Evolutionary conservation across 2,797 vertebrate genomes (phyloP).

Genomic region (Ammospiza maritima): DNA sequence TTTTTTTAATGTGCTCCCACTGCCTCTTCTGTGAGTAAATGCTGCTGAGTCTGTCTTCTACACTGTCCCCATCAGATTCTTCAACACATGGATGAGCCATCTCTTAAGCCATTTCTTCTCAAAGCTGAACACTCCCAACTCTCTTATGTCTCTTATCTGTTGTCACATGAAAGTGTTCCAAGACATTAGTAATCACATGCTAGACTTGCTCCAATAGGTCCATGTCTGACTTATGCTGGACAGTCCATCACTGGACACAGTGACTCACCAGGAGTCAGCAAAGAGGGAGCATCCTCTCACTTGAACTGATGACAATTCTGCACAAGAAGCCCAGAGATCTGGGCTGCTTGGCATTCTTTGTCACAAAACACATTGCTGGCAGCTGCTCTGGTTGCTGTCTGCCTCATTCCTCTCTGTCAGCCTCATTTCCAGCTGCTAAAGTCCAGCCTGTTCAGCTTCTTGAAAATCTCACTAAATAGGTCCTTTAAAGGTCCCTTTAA

Average conservation of each 20-base stretch:
- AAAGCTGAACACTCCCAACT: not conserved
- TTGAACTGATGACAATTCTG: not conserved
- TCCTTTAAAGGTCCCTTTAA: not conserved
- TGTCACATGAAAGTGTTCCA: not conserved
- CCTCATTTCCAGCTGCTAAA: not conserved
- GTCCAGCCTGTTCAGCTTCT: not conserved
- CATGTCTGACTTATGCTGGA: not conserved
- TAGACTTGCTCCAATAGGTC: not conserved
- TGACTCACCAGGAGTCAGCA: not conserved
- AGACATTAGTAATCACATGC: fast-evolving
- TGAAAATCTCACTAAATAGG: not conserved
- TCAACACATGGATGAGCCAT: not conserved
- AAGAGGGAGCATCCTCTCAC: not conserved
- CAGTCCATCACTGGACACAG: not conserved
- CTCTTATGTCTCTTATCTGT: not conserved
- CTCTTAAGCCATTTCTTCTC: not conserved
- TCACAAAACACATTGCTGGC: not conserved
- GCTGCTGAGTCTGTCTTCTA: not conserved
- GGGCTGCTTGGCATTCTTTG: not conserved
- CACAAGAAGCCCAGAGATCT: not conserved
- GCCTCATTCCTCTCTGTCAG: not conserved
- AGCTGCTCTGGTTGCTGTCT: not conserved
- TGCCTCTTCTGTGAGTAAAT: not conserved
- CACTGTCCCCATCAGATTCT: not conserved
- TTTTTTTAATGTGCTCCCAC: no score